Percentiles rank a stretch among this genome's conserved stretches.
Evolutionary conservation across 2,797 vertebrate species (phyloP).

Genomic region (Sebastes steindachneri): DNA sequence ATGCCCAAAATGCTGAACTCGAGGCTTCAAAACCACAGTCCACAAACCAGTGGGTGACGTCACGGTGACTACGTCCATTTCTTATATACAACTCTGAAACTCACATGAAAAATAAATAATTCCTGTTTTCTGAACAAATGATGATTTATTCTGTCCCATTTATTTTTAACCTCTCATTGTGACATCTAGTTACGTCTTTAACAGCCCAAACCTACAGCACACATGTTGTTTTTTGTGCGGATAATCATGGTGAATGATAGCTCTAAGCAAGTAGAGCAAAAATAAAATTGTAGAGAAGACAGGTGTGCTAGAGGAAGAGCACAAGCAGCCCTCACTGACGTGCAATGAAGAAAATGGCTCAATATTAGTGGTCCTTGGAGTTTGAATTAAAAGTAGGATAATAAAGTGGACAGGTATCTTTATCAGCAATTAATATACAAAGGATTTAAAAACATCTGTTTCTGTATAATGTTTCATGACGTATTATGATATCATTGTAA

Average conservation of each 20-base stretch:
- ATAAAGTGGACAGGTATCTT: neutral
- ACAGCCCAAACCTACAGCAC: neutral
- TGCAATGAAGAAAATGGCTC: neutral
- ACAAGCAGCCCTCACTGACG: neutral
- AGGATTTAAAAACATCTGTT: neutral
- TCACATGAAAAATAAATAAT: neutral
- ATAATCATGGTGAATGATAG: neutral
- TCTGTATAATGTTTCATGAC: neutral
- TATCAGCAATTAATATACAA: neutral
- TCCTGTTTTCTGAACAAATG: neutral
- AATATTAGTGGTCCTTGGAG: neutral
- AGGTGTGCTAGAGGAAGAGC: neutral
- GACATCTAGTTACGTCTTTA: neutral
- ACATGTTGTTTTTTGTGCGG: neutral
- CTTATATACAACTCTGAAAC: neutral
- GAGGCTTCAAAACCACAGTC: fast-evolving
- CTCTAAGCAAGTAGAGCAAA: neutral
- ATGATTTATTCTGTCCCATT: neutral
- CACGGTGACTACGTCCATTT: neutral
- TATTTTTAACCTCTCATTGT: neutral
- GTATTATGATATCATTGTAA: neutral
- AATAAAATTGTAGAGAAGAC: neutral
- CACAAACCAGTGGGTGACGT: too few relatives aligned
- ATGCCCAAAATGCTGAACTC: neutral
- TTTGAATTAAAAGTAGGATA: neutral